Base-by-base conservation (phyloP, 92 coral and sea anemone species). In the Porites cylindrica region DNA sequence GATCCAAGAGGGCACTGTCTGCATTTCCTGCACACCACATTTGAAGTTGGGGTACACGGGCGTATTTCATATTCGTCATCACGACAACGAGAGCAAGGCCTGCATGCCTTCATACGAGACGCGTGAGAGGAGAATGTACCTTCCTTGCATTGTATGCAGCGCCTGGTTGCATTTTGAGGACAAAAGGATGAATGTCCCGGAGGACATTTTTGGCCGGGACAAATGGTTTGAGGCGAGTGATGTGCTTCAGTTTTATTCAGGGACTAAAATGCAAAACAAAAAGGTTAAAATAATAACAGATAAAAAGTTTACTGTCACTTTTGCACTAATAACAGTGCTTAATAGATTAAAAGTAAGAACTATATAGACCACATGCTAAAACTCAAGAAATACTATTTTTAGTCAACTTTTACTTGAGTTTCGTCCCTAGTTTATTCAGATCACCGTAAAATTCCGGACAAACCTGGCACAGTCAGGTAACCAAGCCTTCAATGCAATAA, bases 1-100 rank as follows among this genome's bases (percentile, higher is more conserved):
- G 68, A 85, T 7, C 83, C 82, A 14, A 71, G 75, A 19, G 43
- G 18, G 9, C 89, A 85, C 10, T 29, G 17, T 4, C 74, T 60
- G 62, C 89, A 85, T 58, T 77, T 68, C 21, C 68, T 67, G 24
- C 89, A 85, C 0, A 54, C 77, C 13, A 77, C 89, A 66, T 85
- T 29, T 20, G 82, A 65, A 1, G 58, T 76, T 17, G 65, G 24
- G 1, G 47, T 67, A 24, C 89, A 85, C 19, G 76, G 23, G 10
- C 11, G 7, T 10, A 23, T 20, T 58, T 85, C 77, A 58, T 16
- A 85, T 70, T 85, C 83, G 77, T 56, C 24, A 69, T 67, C 61
- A 4, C 18, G 19, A 58, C 89, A 85, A 11, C 69, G 18, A 17
- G 83, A 53, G 77, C 89, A 85, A 0, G 69, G 89, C 83, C 50